phyloP scores from a whole-genome alignment of 2,113 vertebrate species.

The Lepisosteus oculatus region DNA sequence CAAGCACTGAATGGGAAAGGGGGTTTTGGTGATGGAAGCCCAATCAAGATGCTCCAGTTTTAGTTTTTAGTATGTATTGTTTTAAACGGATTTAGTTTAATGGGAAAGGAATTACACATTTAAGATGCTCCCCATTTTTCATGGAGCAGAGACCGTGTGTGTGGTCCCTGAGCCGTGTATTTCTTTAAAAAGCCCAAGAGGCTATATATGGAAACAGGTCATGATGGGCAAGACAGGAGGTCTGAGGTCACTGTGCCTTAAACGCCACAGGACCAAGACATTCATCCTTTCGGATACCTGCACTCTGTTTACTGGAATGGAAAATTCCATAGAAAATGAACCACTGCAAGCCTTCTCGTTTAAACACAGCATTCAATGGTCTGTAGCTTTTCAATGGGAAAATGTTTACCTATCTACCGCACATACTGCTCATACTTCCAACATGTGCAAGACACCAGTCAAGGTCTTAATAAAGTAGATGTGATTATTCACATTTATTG shows the following conservation, averaged over 20 bases:
- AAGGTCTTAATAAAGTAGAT: too few species aligned
- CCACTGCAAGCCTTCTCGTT: not conserved
- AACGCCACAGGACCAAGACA: not conserved
- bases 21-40: too few species aligned
- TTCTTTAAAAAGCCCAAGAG: not conserved
- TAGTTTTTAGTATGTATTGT: too few species aligned
- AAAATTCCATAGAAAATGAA: not conserved
- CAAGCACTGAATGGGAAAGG: too few species aligned
- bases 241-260: constrained; percentile 3
- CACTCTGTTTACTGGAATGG: constrained; percentile 2
- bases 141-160: not conserved
- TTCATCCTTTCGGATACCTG: not conserved
- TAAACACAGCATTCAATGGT: too few species aligned
- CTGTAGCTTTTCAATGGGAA: too few species aligned
- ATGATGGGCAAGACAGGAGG: not conserved
- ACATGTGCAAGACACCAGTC: too few species aligned
- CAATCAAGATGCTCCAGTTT: too few species aligned
- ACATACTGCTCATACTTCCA: too few species aligned
- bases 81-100: not conserved
- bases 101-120: not conserved
- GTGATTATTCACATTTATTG: too few species aligned
- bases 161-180: not conserved
- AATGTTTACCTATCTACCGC: too few species aligned
- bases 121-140: not conserved
- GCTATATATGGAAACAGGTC: not conserved